These are phyloP conservation scores for Andricus curvator DNA, from an alignment of 2,888 invertebrate genomes.

Conservation along the genomic window DNA sequence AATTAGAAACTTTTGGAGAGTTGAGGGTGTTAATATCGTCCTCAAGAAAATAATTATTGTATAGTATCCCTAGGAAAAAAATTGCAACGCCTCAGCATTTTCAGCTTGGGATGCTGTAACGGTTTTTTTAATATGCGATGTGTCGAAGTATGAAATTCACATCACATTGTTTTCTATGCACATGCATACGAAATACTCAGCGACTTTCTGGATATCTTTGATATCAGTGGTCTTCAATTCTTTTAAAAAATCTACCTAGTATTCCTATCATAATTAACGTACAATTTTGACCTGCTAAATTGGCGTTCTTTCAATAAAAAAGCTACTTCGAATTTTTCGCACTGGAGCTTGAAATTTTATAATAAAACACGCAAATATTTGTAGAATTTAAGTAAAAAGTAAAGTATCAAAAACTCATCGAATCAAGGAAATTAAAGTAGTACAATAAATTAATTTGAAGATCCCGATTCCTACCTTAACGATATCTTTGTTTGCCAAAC, in stretches of 20 bases:
- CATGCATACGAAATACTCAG: conserved; percentile 10
- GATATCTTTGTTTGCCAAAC: too few species aligned
- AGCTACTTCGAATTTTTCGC: conserved; percentile 7
- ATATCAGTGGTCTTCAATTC: conserved; percentile 2
- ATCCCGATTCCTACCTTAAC: neutral
- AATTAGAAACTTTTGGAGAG: neutral
- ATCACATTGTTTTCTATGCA: neutral
- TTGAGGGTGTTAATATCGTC: neutral
- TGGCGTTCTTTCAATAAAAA: conserved; percentile 10
- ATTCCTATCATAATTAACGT: conserved; percentile 14
- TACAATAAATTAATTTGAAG: conserved; percentile 20
- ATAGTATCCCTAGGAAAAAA: neutral
- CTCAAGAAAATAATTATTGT: neutral
- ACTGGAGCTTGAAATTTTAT: neutral
- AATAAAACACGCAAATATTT: neutral
- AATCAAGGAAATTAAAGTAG: neutral
- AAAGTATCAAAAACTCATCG: neutral
- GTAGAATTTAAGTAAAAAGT: conserved; percentile 12
- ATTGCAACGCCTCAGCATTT: neutral
- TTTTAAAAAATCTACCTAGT: conserved; percentile 32
- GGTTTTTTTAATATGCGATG: neutral
- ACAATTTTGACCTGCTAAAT: conserved; percentile 7
- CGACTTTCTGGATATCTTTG: conserved; percentile 25
- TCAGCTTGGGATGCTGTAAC: neutral
- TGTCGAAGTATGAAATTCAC: conserved; percentile 2